phyloP scores from a whole-genome alignment of 2,113 vertebrate genomes.

The Tylochromis polylepis region DNA sequence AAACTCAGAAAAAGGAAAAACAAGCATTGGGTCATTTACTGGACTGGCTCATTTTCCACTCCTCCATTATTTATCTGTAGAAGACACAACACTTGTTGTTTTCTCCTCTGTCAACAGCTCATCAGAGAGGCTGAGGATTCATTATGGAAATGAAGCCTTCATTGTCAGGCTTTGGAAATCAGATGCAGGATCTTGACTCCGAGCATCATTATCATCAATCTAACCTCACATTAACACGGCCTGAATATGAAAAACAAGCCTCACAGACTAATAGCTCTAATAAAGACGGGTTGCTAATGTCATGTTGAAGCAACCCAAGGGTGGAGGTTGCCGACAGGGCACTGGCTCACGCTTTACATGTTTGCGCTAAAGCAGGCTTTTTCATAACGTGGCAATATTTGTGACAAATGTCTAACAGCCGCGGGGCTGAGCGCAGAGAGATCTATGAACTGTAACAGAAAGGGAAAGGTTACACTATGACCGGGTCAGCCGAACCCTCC shows the following conservation, averaged over 20 bases:
- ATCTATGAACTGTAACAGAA: conserved; percentile 44
- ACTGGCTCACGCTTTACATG: neutral
- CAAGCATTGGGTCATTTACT: conserved; percentile 12
- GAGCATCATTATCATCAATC: conserved; percentile 58
- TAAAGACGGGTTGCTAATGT: conserved; percentile 49
- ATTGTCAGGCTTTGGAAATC: conserved; percentile 49
- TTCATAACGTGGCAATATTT: neutral
- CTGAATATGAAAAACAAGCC: conserved; percentile 47
- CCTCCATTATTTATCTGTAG: conserved; percentile 20
- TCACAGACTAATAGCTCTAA: conserved; percentile 40
- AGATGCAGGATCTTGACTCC: conserved; percentile 33
- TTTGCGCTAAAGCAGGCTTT: neutral
- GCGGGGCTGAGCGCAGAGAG: neutral
- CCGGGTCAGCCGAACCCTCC: conserved; percentile 42
- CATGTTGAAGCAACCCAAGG: neutral
- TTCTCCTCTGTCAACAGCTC: conserved; percentile 54
- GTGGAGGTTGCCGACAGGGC: conserved; percentile 12
- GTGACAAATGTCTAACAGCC: conserved; percentile 44
- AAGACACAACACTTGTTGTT: conserved; percentile 48
- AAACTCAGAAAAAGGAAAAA: neutral
- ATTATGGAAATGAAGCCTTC: conserved; percentile 62
- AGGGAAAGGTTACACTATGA: conserved; percentile 54
- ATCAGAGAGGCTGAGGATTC: conserved; percentile 53
- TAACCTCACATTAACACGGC: conserved; percentile 57
- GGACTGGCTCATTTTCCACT: conserved; percentile 23